Evolutionary conservation across 1,140 invertebrate species (phyloP).

Genomic region (Heliconius hewitsoni): DNA sequence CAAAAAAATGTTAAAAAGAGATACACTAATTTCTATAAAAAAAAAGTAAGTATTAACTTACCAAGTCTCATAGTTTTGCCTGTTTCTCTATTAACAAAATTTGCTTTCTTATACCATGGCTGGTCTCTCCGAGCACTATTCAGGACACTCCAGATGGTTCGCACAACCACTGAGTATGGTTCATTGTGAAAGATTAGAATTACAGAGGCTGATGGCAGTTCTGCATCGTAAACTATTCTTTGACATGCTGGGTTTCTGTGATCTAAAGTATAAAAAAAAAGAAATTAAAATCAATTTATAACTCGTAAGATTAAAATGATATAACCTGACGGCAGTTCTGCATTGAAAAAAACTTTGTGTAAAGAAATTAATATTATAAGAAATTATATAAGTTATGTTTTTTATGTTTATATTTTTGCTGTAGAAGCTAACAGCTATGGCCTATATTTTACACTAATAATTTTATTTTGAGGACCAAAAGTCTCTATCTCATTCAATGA

Average conservation of each 20-base stretch:
- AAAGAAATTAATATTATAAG: no score
- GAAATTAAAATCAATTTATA: background rate
- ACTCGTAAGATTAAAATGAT: background rate
- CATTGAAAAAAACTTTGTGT: no score
- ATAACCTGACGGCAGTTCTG: no score
- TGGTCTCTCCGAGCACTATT: conserved; percentile 85
- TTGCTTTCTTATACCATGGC: conserved; percentile 57
- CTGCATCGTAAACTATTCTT: conserved; percentile 75
- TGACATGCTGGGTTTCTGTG: conserved; percentile 80
- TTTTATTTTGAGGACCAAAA: no score
- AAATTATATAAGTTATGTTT: no score
- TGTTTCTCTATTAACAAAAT: conserved; percentile 55
- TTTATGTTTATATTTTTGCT: no score
- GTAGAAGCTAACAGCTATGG: no score
- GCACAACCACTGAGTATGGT: conserved; percentile 90
- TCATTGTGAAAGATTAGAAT: conserved; percentile 96
- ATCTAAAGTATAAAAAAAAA: conserved; percentile 49
- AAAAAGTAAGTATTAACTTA: conserved; percentile 29
- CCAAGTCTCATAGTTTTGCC: conserved; percentile 57
- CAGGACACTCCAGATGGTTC: conserved; percentile 94
- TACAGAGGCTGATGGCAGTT: conserved; percentile 83
- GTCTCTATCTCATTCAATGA: no score
- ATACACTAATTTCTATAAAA: no score
- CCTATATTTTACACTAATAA: no score
- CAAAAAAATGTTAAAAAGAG: background rate